Evolutionary conservation across 1,140 invertebrate genomes (phyloP).

Genomic region (Lasioglossum baleicum): DNA sequence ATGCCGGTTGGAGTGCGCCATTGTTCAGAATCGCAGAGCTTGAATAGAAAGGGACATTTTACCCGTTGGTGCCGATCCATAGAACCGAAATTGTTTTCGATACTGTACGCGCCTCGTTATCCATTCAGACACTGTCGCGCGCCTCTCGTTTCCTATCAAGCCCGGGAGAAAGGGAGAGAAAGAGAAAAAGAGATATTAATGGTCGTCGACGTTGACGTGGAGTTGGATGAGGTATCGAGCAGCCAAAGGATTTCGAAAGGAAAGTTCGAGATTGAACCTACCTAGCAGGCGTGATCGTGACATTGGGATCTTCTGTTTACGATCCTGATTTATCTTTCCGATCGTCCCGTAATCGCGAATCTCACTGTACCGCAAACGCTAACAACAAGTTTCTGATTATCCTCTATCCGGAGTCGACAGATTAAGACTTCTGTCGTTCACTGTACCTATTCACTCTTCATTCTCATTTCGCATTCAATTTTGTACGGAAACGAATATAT

Average conservation of each 20-base stretch:
- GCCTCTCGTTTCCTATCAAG: slow-evolving; percentile 26
- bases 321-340: neutral
- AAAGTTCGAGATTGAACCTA: neutral
- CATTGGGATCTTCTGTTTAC: slow-evolving; percentile 6
- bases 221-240: slow-evolving; percentile 12
- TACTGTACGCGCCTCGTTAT: slow-evolving; percentile 27
- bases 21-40: neutral
- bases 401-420: too few species aligned
- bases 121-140: slow-evolving; percentile 14
- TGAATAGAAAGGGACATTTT: neutral
- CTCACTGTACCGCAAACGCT: neutral
- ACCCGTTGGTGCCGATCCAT: neutral
- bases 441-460: too few species aligned
- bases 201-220: slow-evolving; percentile 14
- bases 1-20: neutral
- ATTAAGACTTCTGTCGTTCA: too few species aligned
- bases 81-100: slow-evolving; percentile 22
- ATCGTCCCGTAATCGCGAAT: neutral
- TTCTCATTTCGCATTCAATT: too few species aligned
- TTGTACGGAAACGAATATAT: too few species aligned
- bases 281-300: slow-evolving; percentile 14
- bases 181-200: slow-evolving; percentile 39
- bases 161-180: neutral
- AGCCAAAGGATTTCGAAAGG: slow-evolving; percentile 7
- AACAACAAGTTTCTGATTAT: too few species aligned